phyloP scores from a whole-genome alignment of 2,113 vertebrate genomes.

The Malurus elegans region DNA sequence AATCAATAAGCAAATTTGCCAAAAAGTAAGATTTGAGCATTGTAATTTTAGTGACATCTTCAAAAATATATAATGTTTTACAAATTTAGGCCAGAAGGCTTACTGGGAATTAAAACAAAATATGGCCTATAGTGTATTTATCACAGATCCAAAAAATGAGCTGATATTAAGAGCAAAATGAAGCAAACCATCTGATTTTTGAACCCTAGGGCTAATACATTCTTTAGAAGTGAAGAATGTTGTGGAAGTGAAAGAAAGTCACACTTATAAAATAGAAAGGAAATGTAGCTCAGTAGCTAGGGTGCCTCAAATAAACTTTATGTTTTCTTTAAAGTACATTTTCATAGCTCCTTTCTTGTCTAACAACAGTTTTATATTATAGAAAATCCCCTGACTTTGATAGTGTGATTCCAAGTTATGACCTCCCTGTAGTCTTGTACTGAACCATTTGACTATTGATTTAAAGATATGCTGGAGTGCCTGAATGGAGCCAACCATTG shows the following conservation, averaged over 20 bases:
- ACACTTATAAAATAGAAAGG: background rate
- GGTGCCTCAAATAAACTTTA: background rate
- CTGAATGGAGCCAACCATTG: background rate
- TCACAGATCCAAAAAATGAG: background rate
- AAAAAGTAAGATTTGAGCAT: background rate
- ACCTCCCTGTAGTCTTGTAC: background rate
- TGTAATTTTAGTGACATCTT: background rate
- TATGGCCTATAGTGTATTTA: background rate
- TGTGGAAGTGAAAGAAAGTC: fast-evolving
- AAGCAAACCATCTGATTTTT: background rate
- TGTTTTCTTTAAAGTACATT: background rate
- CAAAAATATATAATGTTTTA: background rate
- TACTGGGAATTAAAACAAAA: background rate
- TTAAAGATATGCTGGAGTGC: background rate
- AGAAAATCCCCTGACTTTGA: background rate
- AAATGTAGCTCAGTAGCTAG: background rate
- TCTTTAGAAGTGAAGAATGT: background rate
- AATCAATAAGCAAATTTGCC: background rate
- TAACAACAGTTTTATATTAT: background rate
- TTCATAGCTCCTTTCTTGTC: background rate
- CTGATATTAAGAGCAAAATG: background rate
- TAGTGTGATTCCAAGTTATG: background rate
- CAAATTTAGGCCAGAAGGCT: background rate
- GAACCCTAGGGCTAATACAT: background rate
- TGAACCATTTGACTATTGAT: background rate